Conservation (phyloP, 2,888 invertebrate species). For the Leucophora obtusa region DNA sequence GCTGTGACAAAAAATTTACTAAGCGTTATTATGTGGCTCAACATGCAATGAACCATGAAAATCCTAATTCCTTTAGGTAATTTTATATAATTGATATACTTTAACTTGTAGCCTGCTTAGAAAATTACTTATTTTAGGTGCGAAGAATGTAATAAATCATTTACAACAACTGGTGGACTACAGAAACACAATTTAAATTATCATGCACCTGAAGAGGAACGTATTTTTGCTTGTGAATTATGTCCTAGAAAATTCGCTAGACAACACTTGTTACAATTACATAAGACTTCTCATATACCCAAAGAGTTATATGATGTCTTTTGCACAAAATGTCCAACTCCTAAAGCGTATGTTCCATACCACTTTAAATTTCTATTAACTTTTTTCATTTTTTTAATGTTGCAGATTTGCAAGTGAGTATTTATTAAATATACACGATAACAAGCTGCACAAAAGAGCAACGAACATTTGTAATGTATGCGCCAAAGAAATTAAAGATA, state of each 20-base stretch:
- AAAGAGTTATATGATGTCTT: conserved; percentile 70
- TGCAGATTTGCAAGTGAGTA: conserved; percentile 74
- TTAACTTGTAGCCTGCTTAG: no score
- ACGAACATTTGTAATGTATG: conserved; percentile 77
- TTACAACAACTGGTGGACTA: conserved; percentile 74
- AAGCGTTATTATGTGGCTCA: conserved; percentile 75
- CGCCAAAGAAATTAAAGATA: conserved; percentile 76
- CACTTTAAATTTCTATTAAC: neutral
- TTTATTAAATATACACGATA: conserved; percentile 72
- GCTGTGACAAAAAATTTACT: conserved; percentile 76
- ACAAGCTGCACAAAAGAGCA: conserved; percentile 71
- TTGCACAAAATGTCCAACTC: conserved; percentile 71
- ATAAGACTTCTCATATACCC: conserved; percentile 74
- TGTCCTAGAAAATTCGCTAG: conserved; percentile 75
- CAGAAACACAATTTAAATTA: conserved; percentile 75
- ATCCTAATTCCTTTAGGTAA: conserved; percentile 77
- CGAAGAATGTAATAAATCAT: conserved; percentile 74
- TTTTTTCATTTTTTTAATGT: neutral
- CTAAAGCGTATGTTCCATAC: conserved; percentile 67
- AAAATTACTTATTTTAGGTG: conserved; percentile 68
- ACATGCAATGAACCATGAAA: conserved; percentile 76
- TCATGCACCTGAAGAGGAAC: conserved; percentile 75
- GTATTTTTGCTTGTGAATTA: conserved; percentile 73
- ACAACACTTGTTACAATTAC: conserved; percentile 73
- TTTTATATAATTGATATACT: neutral